Evolutionary conservation across 2,113 vertebrate species (phyloP), one percentile per base, ranked within the genome.

Genomic region (Salvelinus namaycush): DNA sequence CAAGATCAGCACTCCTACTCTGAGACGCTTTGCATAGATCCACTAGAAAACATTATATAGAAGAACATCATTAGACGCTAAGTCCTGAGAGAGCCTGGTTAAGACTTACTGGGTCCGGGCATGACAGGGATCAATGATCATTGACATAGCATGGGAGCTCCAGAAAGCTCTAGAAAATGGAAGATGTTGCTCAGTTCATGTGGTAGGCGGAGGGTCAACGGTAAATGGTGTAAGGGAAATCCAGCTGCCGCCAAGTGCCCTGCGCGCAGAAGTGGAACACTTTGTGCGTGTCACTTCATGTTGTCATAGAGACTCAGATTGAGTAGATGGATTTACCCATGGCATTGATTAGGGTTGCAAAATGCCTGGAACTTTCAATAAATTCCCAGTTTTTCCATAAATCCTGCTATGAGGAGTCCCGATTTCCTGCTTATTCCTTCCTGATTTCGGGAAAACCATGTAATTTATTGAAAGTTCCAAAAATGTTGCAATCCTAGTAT

Each of bases 121-220:
- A 73, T 60, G 16, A 81, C 57, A 72, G 71, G 49, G 49, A 59
- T 66, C 24, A 68, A 49, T n/a, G 62, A 59, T 16, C 66, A 44
- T 77, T 44, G 49, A 72, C 77, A 27, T 18, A 49, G 22, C 8
- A 14, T 31, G 26, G 66, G 29, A 29, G 29, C 12, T 16, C 1
- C 22, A 68, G 27, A 34, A 16, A 34, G 22, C 77, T 76, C 49
- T 70, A 59, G 77, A 78, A 81, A 88, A 87, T 77, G 73, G 74
- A 64, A 77, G 64, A 8, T 51, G 74, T 59, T 60, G 20, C 14
- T 60, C 59, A 60, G 59, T 60, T 60, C 18, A 60, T n/a, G 59
- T 20, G 57, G 8, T 60, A 6, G 6, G n/a, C 1, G 14, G 59
- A 16, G 12, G 12, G 12, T 51, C 49, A 51, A 16, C 18, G 20